Percentiles rank a stretch among this genome's conserved stretches.
Conservation (phyloP, 2,888 invertebrate species). For the Galerucella pusilla region DNA sequence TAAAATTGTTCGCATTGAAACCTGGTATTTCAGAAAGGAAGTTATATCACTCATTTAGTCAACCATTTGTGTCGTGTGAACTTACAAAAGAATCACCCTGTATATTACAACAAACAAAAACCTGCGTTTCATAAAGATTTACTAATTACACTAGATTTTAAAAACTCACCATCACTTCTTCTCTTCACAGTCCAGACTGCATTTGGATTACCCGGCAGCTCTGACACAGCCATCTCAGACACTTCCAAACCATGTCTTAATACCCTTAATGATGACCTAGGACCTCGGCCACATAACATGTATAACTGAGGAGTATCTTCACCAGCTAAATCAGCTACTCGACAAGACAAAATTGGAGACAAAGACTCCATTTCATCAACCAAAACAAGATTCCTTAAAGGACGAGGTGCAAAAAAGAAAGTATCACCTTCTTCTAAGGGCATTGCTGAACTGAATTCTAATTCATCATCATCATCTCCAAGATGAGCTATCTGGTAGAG, state of each 20-base stretch:
- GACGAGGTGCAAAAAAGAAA: slow-evolving; percentile 97
- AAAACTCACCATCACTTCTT: slow-evolving; percentile 91
- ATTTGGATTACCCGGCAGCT: slow-evolving; percentile 99
- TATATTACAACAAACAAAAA: neutral
- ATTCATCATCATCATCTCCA: slow-evolving; percentile 98
- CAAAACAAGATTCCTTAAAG: slow-evolving; percentile 91
- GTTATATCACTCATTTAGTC: no score
- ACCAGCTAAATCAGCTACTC: slow-evolving; percentile 92
- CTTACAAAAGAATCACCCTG: no score
- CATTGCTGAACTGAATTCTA: slow-evolving; percentile 98
- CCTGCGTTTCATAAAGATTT: neutral
- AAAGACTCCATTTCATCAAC: slow-evolving; percentile 98
- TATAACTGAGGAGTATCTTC: slow-evolving; percentile 99
- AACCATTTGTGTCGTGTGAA: no score
- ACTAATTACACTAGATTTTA: neutral
- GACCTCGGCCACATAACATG: slow-evolving; percentile 94
- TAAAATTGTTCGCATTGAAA: no score
- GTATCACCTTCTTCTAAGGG: slow-evolving; percentile 98
- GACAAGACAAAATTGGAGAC: slow-evolving; percentile 86
- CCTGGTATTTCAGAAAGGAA: no score
- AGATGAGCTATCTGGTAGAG: slow-evolving; percentile 99
- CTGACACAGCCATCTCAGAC: slow-evolving; percentile 99
- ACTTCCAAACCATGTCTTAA: slow-evolving; percentile 97
- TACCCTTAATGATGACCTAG: slow-evolving; percentile 92
- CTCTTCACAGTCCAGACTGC: slow-evolving; percentile 99